phyloP scores from a whole-genome alignment of 2,888 invertebrate species.

The Calameuta pallipes region DNA sequence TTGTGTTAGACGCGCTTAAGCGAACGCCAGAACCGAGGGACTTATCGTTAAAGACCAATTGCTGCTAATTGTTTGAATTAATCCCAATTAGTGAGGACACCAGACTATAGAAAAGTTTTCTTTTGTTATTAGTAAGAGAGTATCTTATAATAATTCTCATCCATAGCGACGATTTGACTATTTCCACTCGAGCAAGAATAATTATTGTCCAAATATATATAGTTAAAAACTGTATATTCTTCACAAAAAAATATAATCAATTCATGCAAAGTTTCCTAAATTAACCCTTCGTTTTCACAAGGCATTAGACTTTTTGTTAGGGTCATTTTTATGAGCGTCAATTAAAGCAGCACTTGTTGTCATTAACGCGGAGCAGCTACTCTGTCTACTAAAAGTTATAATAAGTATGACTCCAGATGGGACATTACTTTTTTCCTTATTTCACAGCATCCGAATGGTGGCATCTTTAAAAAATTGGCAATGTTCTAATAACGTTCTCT shows the following conservation, averaged over 20 bases:
- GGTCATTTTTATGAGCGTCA: background rate
- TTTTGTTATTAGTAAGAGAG: background rate
- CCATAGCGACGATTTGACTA: background rate
- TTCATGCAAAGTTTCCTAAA: background rate
- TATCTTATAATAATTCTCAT: background rate
- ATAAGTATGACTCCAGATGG: background rate
- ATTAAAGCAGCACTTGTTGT: background rate
- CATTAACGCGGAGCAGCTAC: background rate
- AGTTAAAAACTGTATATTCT: too few relatives aligned
- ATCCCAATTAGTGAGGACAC: slow-evolving; percentile 18
- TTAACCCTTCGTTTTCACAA: background rate
- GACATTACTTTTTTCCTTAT: background rate
- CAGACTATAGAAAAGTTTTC: background rate
- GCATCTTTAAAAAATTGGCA: background rate
- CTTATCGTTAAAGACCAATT: slow-evolving; percentile 11
- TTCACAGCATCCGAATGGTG: background rate
- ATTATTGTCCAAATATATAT: background rate
- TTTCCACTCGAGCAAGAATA: background rate
- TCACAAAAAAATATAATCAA: background rate
- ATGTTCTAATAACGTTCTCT: background rate
- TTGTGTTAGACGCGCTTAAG: slow-evolving; percentile 2
- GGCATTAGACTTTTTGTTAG: background rate
- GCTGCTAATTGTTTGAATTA: slow-evolving; percentile 21
- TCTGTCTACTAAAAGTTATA: background rate
- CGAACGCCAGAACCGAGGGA: slow-evolving; percentile 4